Percentiles rank a stretch among this genome's conserved stretches.
These are phyloP conservation scores for Zele albiditarsus DNA, from an alignment of 2,888 invertebrate genomes.

Conservation along the genomic window DNA sequence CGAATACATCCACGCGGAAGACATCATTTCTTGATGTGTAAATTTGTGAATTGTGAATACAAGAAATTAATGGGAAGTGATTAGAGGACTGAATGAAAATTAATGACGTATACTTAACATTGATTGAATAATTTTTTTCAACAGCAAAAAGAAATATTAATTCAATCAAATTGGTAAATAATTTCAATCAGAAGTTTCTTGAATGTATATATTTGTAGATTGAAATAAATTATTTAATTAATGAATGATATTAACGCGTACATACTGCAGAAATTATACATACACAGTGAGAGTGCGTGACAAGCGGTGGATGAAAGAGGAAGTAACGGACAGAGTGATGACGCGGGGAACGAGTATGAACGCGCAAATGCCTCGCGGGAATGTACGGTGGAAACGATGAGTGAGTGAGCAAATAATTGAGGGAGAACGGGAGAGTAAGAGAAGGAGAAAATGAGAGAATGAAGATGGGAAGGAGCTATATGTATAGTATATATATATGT, in stretches of 20 bases:
- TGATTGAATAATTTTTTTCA: background rate
- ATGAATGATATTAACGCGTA: background rate
- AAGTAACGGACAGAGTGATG: constrained; percentile 29
- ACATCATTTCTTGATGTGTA: too few species aligned
- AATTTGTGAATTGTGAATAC: too few species aligned
- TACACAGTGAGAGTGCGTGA: constrained; percentile 6
- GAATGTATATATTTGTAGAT: background rate
- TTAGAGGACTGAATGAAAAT: too few species aligned
- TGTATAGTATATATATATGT: background rate
- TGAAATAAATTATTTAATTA: background rate
- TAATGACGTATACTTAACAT: background rate
- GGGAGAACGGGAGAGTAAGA: constrained; percentile 15
- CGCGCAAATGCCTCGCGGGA: constrained; percentile 15
- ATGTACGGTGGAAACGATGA: constrained; percentile 6
- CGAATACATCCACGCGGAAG: too few species aligned
- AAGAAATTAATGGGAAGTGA: too few species aligned
- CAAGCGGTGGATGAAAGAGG: constrained; percentile 30
- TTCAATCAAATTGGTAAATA: background rate
- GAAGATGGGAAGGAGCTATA: constrained; percentile 20
- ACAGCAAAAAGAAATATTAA: background rate
- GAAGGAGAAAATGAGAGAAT: constrained; percentile 17
- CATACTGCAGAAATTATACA: background rate
- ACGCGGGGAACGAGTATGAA: constrained; percentile 11
- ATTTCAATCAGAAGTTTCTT: background rate
- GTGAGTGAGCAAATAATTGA: constrained; percentile 5